Percentiles rank a stretch among this genome's conserved stretches.
These are phyloP conservation scores for Crambe crambe DNA, from an alignment of 37 sponge, comb jelly and placozoan genomes.

Conservation along the genomic window DNA sequence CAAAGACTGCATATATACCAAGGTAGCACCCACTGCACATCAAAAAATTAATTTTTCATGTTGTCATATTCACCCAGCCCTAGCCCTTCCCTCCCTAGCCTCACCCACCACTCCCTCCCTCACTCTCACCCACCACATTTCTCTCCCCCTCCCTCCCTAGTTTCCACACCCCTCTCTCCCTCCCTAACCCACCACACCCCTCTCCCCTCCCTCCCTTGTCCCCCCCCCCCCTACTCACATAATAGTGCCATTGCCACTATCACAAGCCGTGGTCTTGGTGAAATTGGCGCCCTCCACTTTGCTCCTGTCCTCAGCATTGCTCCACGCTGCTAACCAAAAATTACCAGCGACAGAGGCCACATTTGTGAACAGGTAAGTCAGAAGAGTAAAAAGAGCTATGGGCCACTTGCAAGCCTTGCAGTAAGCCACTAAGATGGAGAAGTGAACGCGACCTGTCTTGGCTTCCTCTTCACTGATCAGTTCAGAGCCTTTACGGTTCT, in stretches of 20 bases:
- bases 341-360: conserved; percentile 61
- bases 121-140: neutral
- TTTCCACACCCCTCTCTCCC: neutral
- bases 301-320: conserved; percentile 40
- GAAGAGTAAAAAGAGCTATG: conserved; percentile 42
- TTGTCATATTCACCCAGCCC: no score
- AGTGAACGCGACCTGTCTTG: conserved; percentile 69
- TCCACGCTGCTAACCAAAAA: conserved; percentile 95
- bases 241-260: neutral
- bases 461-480: conserved; percentile 74
- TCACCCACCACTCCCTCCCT: neutral
- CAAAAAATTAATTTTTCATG: no score
- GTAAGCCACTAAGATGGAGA: conserved; percentile 63
- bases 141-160: neutral
- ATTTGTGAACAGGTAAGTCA: conserved; percentile 27
- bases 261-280: neutral
- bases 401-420: conserved; percentile 26
- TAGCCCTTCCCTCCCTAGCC: neutral
- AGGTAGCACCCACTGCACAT: conserved; percentile 41
- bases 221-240: neutral
- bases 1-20: conserved; percentile 78
- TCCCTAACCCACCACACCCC: neutral
- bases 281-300: neutral
- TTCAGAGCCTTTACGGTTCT: neutral
- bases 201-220: neutral